Conservation (phyloP, 2,113 vertebrate genomes). For the Xiphophorus couchianus region DNA sequence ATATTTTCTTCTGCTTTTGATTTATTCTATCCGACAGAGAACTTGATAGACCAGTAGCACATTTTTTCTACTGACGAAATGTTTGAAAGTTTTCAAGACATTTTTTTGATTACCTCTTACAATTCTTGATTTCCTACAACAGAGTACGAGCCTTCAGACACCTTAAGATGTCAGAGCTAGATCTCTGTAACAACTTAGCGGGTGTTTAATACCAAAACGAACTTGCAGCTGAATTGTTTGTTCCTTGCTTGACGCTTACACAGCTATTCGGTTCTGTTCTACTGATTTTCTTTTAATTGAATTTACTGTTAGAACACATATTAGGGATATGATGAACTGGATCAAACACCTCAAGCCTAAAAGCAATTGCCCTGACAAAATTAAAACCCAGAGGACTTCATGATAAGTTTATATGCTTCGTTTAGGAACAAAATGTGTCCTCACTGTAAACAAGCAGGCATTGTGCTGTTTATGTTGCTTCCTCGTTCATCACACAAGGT, state of each 20-base stretch:
- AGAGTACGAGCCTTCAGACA: conserved; percentile 9
- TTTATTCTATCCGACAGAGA: too few species aligned
- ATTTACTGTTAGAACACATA: conserved; percentile 11
- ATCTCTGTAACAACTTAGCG: conserved; percentile 36
- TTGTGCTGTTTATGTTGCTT: conserved; percentile 62
- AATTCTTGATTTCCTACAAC: conserved; percentile 16
- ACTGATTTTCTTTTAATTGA: conserved; percentile 25
- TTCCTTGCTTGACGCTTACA: neutral
- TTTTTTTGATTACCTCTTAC: conserved; percentile 40
- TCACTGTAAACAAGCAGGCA: conserved; percentile 12
- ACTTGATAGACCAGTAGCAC: too few species aligned
- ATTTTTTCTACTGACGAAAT: too few species aligned
- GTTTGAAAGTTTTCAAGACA: neutral
- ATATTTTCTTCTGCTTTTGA: too few species aligned
- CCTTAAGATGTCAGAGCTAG: conserved; percentile 10
- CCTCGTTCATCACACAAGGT: conserved; percentile 66
- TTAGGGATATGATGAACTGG: conserved; percentile 25
- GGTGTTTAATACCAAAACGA: conserved; percentile 38
- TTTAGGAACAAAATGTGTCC: conserved; percentile 9
- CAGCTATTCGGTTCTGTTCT: conserved; percentile 10
- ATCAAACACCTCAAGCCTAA: conserved; percentile 7
- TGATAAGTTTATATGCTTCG: conserved; percentile 18
- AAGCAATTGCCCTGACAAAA: conserved; percentile 15
- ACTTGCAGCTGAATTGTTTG: conserved; percentile 24
- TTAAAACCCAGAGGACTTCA: conserved; percentile 30